Base-by-base conservation (phyloP, 2,888 invertebrate genomes). In the Eumerus sabulonum region DNA sequence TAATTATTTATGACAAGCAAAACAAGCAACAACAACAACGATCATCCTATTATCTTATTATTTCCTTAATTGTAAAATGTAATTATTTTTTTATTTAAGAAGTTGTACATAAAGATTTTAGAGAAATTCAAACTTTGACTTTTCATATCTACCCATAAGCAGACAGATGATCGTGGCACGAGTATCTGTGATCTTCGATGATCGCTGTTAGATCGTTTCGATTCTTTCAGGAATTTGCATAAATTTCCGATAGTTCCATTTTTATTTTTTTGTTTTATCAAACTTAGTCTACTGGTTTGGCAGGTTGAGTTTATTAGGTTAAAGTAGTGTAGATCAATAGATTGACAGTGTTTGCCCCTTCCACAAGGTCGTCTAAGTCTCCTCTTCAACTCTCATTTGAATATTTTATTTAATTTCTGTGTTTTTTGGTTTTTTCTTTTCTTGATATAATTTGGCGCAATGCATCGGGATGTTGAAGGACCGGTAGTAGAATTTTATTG, bases 1-100 rank as follows among this genome's bases (percentile, higher is more conserved):
- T 68, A 54, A 76, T 77, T 77, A 77, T 77, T 77, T 77, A 77
- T 77, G 51, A 63, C 54, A 60, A 64, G 14, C 60, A 63, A 47
- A 54, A 47, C 16, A 38, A 9, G 36, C 14, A 44, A 47, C 14
- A 68, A 59, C 3, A 27, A 27, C n/a, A 14, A 42, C 48, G 60
- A 50, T 56, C 51, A 71, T 77, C 62, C 67, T 77, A 77, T 77
- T 71, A 66, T 64, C 53, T 57, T 67, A 67, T 67, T 60, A 53
- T 67, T 59, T 48, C 40, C 12, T 63, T 45, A 40, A 27, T 44
- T 63, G 27, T 51, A 42, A 48, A 60, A 60, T 36, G 45, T n/a
- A 62, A 48, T 53, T 57, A 44, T 54, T 60, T 48, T 62, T 48
- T 40, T 56, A 54, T 71, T 53, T 35, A 42, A 54, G 38, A 45